Evolutionary conservation across 2,797 vertebrate genomes (phyloP), one percentile per base, ranked within the genome.

Genomic region (Clarias platycephalus): DNA sequence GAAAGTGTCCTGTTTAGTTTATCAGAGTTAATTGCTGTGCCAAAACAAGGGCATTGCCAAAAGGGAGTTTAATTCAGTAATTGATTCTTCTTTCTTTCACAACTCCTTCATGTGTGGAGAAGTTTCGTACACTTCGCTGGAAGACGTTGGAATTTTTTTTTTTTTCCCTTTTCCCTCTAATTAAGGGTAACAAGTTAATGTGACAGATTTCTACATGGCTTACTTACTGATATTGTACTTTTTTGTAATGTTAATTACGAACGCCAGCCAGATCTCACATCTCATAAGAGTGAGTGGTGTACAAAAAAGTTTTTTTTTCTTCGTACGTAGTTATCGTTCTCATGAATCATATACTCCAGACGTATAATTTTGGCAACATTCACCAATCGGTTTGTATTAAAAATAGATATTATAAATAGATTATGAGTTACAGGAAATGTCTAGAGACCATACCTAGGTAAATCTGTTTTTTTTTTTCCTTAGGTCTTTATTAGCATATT

Each of bases 1-100:
- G 49, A 44, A 68, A 68, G 37, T 37, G 44, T 66, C 40, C 34
- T 64, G 55, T 80, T 80, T 37, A 20, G 49, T 55, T 66, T 58
- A 75, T 75, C 44, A 58, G 44, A 75, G 60, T 68, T 85, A 75
- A 81, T 58, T 24, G n/a, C 44, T 26, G 26, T 57, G 20, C 67
- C 83, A 84, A 80, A 74, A 71, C 67, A 63, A 64, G 55, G 58
- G n/a, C 67, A 37, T 31, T 64, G 67, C 66, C 58, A 80, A 34
- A 24, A 26, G 22, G 16, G 16, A 53, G 40, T 78, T 68, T 78
- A 44, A 57, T 74, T 64, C 40, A 57, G 49, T 66, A 66, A 26
- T 5, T 80, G 26, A 34, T 80, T 71, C 20, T 72, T 53, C 49
- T 63, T 66, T 34, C 44, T 40, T 28, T 18, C 22, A 26, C 55